Base-by-base conservation (phyloP, 2,113 vertebrate species). In the Siphamia tubifer region DNA sequence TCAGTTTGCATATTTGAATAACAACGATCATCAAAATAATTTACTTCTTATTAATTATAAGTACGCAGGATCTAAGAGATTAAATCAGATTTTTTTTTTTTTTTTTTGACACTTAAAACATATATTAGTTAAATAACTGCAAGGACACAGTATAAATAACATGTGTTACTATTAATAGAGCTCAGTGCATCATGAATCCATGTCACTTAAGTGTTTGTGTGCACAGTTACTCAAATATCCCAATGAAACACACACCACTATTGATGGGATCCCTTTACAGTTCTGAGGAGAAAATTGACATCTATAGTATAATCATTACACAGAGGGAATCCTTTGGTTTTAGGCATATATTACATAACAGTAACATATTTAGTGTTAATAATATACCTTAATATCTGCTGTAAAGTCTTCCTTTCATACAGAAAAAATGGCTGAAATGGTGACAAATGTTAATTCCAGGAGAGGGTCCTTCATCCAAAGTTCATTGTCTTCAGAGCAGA, bases 211-310 rank as follows among this genome's bases (percentile, higher is more conserved):
- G 13, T 45, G 36, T 67, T 31, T 39, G 44, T 28, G 3, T 21
- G 16, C 30, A 38, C 20, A 68, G 28, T 53, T 70, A 30, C 48
- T 72, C 32, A 43, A 8, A 36, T 48, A 24, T 54, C 25, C 16
- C 30, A 55, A 30, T 76, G 68, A 85, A 75, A 83, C 35, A 55
- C 23, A 74, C 55, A 63, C 61, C 55, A 44, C 43, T 61, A 36
- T 19, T 53, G 16, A 39, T 56, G 21, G 11, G 28, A 68, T 51
- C 36, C 6, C 2, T 70, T 76, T 72, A 69, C 57, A 71, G 35
- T 57, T 55, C 28, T 9, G 28, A 51, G 40, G n/a, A 47, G 35
- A 49, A 57, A 34, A 52, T 4, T 16, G 19, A 35, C 23, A 32
- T 31, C 21, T 38, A 16, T 19, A 39, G 49, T 30, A 13, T 57